Evolutionary conservation across 30 jellyfish, hydroid and myxozoan genomes (phyloP), one percentile per base, ranked within the genome.

Genomic region (Aurelia sp.): DNA sequence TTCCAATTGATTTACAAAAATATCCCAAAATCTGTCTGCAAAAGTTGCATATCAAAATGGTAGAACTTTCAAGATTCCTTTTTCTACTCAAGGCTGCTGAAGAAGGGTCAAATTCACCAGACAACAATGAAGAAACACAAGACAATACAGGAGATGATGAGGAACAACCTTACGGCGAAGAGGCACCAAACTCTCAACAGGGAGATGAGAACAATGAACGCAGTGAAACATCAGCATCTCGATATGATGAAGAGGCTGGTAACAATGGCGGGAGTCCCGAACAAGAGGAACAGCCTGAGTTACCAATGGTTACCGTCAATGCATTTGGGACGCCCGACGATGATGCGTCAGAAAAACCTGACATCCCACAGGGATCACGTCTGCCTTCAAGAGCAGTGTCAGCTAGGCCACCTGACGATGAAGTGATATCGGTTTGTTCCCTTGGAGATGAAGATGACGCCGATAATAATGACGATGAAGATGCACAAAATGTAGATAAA

Each of bases 351-450:
- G 76, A 52, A 35, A 22, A 19, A 18, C 68, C 60, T 18, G 58
- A 16, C 2, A 21, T 12, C 11, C 84, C 84, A 3, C 37, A 9
- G 5, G 37, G 79, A 13, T 63, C 87, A 21, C 81, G 48, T 18
- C 62, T 48, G 31, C 62, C 66, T 4, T 44, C 79, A 18, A 69
- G 93, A 44, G 69, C 63, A 15, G 18, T 61, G 62, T 21, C 74
- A 10, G 66, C 55, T 13, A 47, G 62, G 62, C 76, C 59, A 18
- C 52, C 50, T 10, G 82, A 84, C 4, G 62, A 63, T 17, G 93
- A 84, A 27, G 87, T 11, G 10, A 84, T 84, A 13, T 84, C 93
- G 11, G 87, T 84, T 9, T 84, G 93, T 50, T 84, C 93, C 19
- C 58, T 84, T 62, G 93, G 62, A 4, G 93, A 84, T 2, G 93